Base-by-base conservation (phyloP, 1,140 invertebrate species). In the Charaxes varanes region DNA sequence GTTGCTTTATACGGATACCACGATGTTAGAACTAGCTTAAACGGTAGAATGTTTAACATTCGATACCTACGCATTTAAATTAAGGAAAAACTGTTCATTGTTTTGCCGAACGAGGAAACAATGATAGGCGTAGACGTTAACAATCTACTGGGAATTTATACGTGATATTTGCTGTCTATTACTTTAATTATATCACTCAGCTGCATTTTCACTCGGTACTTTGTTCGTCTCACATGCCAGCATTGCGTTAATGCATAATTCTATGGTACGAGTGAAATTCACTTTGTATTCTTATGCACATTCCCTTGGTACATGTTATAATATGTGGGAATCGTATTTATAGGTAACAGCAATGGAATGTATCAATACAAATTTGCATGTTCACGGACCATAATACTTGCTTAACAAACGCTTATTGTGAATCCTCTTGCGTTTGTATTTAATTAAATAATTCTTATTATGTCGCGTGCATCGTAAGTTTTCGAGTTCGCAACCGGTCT, bases 101-200 rank as follows among this genome's bases (percentile, higher is more conserved):
- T 66, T 52, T 71, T 46, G 49, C 59, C 57, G 45, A 54, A 30
- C 45, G 54, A 59, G 64, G 66, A 67, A 72, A 46, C 55, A 78
- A 78, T 77, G 65, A 64, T 73, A 65, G 43, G n/a, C n/a, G n/a
- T n/a, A n/a, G n/a, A n/a, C 45, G 55, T 55, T 64, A 64, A 62
- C 42, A 43, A 67, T 51, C 59, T 52, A 72, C 57, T 71, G 64
- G 55, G 62, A 74, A 70, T 58, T 49, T 56, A 61, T 68, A 69
- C 62, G 55, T 61, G 38, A 41, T 56, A 61, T 56, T 66, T 44
- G 54, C 48, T 47, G 26, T 63, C 65, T 72, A 72, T 67, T 64
- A 67, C 61, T 66, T 71, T 71, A 73, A 73, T 73, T 76, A 68
- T 77, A 70, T 62, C 68, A 61, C 55, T 58, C 53, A 44, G 63